Evolutionary conservation across 2,797 vertebrate species (phyloP).

Genomic region (Rhyacichthys aspro): DNA sequence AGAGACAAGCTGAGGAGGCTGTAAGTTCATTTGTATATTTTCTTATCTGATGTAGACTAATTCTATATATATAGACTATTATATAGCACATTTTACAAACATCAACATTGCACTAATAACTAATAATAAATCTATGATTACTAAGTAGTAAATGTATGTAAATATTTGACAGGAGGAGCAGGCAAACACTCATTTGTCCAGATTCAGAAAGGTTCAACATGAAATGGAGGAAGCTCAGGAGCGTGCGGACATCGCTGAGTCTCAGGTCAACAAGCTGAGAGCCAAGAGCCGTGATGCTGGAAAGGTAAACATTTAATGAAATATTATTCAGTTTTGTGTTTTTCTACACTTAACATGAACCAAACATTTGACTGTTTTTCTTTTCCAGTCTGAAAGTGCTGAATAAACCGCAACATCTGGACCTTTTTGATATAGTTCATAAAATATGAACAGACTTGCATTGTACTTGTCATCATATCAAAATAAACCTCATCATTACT

Average conservation of each 20-base stretch:
- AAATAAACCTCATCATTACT: conserved; percentile 46
- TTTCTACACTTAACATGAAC: neutral
- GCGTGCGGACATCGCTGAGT: conserved; percentile 41
- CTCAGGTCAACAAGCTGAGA: conserved; percentile 55
- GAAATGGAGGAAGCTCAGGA: conserved; percentile 52
- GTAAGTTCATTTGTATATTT: too few species aligned
- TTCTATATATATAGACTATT: too few species aligned
- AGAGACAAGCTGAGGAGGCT: conserved; percentile 9
- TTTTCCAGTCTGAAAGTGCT: conserved; percentile 42
- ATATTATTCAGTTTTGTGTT: neutral
- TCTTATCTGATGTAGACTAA: too few species aligned
- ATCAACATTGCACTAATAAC: too few species aligned
- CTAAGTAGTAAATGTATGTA: too few species aligned
- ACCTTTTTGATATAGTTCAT: conserved; percentile 39
- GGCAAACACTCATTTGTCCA: conserved; percentile 3
- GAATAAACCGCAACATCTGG: conserved; percentile 32
- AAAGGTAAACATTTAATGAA: conserved; percentile 41
- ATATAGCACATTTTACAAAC: too few species aligned
- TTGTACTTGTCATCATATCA: conserved; percentile 20
- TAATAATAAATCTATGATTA: too few species aligned
- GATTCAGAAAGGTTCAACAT: neutral
- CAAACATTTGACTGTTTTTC: neutral
- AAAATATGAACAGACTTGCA: conserved; percentile 54
- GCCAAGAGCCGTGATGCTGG: conserved; percentile 53
- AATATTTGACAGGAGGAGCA: conserved; percentile 3